A percentile compares a stretch with the other conserved stretches of the same genome.
Evolutionary conservation across 2,888 invertebrate genomes (phyloP).

Genomic region (Thymelicus sylvestris): DNA sequence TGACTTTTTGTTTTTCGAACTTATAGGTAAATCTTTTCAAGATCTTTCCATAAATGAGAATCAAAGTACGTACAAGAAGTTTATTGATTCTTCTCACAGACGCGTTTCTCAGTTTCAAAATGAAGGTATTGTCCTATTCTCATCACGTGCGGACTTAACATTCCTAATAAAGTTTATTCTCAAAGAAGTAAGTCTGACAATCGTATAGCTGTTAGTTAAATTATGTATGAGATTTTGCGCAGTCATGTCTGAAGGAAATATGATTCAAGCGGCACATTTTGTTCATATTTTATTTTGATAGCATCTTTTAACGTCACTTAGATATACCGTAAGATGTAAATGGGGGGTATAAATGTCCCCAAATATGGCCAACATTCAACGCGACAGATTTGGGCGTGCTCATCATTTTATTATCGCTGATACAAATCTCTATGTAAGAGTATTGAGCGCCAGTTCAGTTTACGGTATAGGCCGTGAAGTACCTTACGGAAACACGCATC

Average conservation of each 20-base stretch:
- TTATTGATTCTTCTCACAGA: neutral
- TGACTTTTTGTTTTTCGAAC: no score
- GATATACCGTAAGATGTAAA: slow-evolving; percentile 8
- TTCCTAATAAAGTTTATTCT: slow-evolving; percentile 2
- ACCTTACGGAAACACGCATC: no score
- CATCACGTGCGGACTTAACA: neutral
- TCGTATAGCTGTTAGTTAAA: slow-evolving; percentile 1
- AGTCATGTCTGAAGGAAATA: slow-evolving; percentile 8
- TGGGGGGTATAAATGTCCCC: neutral
- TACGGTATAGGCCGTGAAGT: no score
- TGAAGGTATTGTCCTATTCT: neutral
- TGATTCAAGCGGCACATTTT: slow-evolving; percentile 13
- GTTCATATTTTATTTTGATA: slow-evolving; percentile 19
- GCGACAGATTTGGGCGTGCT: neutral
- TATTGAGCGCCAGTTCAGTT: no score
- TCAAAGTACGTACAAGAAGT: neutral
- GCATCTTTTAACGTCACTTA: slow-evolving; percentile 7
- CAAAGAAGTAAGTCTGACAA: slow-evolving; percentile 8
- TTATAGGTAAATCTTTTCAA: no score
- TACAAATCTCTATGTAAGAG: neutral
- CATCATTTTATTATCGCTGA: neutral
- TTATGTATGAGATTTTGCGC: slow-evolving; percentile 21
- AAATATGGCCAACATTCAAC: neutral
- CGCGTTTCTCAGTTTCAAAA: neutral
- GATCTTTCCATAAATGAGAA: no score